These are phyloP conservation scores for Chiloscyllium punctatum DNA, from an alignment of 2,797 vertebrate genomes.

Conservation along the genomic window DNA sequence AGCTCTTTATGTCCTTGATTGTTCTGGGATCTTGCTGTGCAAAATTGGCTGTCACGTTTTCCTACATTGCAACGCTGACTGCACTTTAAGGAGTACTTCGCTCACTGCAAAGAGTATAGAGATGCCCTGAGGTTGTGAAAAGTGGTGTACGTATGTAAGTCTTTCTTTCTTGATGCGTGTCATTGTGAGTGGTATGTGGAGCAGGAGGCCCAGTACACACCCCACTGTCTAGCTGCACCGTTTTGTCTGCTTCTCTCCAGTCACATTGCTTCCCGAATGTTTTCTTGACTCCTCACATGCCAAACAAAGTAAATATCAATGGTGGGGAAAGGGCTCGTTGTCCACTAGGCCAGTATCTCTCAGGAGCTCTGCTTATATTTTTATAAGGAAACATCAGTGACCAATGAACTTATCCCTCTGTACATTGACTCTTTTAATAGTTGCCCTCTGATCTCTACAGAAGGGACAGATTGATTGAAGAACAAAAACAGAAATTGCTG, in stretches of 20 bases:
- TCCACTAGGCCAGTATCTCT: background rate
- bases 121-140: background rate
- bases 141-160: background rate
- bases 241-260: background rate
- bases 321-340: background rate
- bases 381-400: background rate
- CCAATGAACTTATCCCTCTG: background rate
- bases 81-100: background rate
- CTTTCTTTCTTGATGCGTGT: background rate
- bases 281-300: background rate
- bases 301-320: background rate
- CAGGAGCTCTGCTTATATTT: background rate
- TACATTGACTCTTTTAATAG: no score
- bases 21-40: background rate
- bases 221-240: background rate
- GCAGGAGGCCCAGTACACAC: background rate
- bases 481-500: no score
- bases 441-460: background rate
- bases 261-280: background rate
- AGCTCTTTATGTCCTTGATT: background rate
- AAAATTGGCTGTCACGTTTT: background rate
- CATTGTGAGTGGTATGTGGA: background rate
- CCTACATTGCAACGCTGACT: background rate
- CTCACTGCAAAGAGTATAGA: background rate
- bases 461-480: background rate